Evolutionary conservation across 1,140 invertebrate genomes (phyloP).

Genomic region (Drosophila neocordata): DNA sequence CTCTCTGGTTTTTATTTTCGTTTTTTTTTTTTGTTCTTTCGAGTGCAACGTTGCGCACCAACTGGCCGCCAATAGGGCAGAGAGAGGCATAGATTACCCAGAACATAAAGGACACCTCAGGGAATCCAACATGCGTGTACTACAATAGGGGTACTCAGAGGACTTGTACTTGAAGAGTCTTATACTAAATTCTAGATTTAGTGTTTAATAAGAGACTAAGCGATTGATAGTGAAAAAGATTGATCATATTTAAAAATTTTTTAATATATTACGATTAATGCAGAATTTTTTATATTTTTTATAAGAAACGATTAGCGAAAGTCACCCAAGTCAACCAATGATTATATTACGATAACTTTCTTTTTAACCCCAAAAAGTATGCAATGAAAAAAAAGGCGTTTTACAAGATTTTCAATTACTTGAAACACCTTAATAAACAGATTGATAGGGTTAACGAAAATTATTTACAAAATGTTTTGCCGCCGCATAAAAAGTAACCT

Average conservation of each 20-base stretch:
- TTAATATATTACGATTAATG: too few relatives aligned
- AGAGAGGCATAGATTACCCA: conserved; percentile 49
- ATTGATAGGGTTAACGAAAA: not conserved
- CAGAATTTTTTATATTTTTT: too few relatives aligned
- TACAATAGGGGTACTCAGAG: conserved; percentile 8
- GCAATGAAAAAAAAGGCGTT: not conserved
- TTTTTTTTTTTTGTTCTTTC: conserved; percentile 26
- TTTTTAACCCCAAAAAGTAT: not conserved
- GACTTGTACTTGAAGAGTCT: not conserved
- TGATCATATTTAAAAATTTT: too few relatives aligned
- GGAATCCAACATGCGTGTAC: conserved; percentile 31
- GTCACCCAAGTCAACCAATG: too few relatives aligned
- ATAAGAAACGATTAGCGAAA: too few relatives aligned
- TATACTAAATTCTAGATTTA: not conserved
- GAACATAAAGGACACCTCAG: conserved; percentile 54
- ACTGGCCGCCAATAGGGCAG: conserved; percentile 27
- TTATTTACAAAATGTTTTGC: not conserved
- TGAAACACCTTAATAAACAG: not conserved
- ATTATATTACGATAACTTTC: too few relatives aligned
- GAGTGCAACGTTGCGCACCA: conserved; percentile 45
- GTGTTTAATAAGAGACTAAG: too few relatives aligned
- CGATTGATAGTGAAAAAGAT: too few relatives aligned
- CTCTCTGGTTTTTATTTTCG: not conserved
- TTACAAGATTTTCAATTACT: not conserved
- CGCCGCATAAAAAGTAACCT: not conserved